Evolutionary conservation across 1,140 invertebrate genomes (phyloP), one percentile per base, ranked within the genome.

Genomic region (Dinoponera quadriceps): DNA sequence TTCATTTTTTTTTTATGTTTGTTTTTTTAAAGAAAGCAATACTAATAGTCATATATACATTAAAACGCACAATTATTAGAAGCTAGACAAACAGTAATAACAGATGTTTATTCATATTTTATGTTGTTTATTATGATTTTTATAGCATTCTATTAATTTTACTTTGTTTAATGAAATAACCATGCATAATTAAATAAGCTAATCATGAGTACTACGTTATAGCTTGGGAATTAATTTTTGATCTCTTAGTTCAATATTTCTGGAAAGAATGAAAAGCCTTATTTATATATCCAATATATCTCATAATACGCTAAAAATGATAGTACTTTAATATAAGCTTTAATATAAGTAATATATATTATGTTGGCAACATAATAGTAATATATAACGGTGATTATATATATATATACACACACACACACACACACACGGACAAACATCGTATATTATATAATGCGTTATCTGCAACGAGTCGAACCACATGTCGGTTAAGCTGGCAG

Each of bases 51-150:
- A 63, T 14, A 7, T 55, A 20, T 33, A 49, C 62, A 63, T 20
- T 63, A 62, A 14, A 63, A 62, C n/a, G 25, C 14, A 63, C 25
- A 66, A 18, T 51, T 68, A 2, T 59, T 57, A 54, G 9, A 27
- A 68, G 9, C 13, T 77, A n/a, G 7, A 63, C 60, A 62, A 51
- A 18, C 16, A 57, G n/a, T 20, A 63, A 44, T 20, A 63, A 60
- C 20, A 18, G n/a, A 81, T 55, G 18, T 16, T 59, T 33, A 71
- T 60, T 33, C 38, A 44, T 44, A 44, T 63, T 27, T 66, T 84
- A 44, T 71, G 62, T 69, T 81, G 59, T 63, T 38, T 63, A 66
- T 73, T 73, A 81, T 81, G 69, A 57, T 77, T 88, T 84, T 87
- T 77, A 82, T 72, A 83, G 65, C 48, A 57, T 78, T 75, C 20